Base-by-base conservation (phyloP, 2,888 invertebrate species). In the Drosophila flavopinicola region DNA sequence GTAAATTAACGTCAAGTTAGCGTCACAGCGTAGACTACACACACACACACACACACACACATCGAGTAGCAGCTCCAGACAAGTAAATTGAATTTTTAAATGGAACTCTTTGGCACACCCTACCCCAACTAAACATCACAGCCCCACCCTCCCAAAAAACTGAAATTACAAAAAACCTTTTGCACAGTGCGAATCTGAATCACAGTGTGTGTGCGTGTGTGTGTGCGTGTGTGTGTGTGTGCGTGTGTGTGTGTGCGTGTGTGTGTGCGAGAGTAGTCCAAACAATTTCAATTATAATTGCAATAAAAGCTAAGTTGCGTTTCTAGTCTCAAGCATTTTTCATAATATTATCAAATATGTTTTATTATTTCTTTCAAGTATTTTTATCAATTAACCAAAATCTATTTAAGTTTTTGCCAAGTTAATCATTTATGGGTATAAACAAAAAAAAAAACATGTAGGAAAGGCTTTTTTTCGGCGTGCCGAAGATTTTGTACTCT, bases 1-100 rank as follows among this genome's bases (percentile, higher is more conserved):
- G 66, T 82, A 85, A 82, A 82, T 82, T 73, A 85, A 68, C 56
- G 44, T 58, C 58, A 51, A 57, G 52, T 15, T 17, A n/a, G n/a
- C n/a, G n/a, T n/a, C 20, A 29, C 2, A 1, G 6, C 35, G 9
- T 15, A 30, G n/a, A 47, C 17, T 6, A 11, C 30, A 30, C n/a
- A 15, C 15, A 35, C 17, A n/a, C 35, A 20, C n/a, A 17, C 17
- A n/a, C 30, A 24, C 37, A 44, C 24, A n/a, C 23, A 6, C 7
- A 23, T 9, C 39, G 13, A 41, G 20, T 33, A 25, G 17, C 42
- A 53, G 27, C 11, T 11, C 51, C 63, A 72, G 72, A 72, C 64
- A 60, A 74, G 56, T 53, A 74, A 72, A 72, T 72, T 72, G 72
- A 72, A 72, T 72, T 72, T 72, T 72, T 64, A 60, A 72, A 74